These are phyloP conservation scores for Catonia carolina DNA, from an alignment of 2,888 invertebrate genomes.

Conservation along the genomic window DNA sequence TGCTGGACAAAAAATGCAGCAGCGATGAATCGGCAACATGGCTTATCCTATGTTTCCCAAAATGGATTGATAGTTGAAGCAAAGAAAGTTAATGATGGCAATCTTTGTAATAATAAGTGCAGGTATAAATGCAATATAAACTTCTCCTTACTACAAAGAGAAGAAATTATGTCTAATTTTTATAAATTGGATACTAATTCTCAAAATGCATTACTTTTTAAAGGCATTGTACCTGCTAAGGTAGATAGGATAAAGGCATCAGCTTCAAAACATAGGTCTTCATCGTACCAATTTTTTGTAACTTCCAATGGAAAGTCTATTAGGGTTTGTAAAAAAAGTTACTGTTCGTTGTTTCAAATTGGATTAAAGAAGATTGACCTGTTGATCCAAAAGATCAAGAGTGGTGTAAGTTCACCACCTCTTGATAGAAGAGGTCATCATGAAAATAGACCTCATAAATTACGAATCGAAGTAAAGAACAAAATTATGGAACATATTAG, in stretches of 20 bases:
- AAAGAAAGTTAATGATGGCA: slow-evolving; percentile 11
- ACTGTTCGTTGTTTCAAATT: not conserved
- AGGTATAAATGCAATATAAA: slow-evolving; percentile 7
- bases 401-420: not conserved
- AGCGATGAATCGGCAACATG: slow-evolving; percentile 10
- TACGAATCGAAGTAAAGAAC: not conserved
- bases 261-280: slow-evolving; percentile 2
- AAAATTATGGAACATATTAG: slow-evolving; percentile 4
- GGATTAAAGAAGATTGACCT: slow-evolving; percentile 9
- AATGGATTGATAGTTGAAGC: slow-evolving; percentile 2
- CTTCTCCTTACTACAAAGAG: slow-evolving; percentile 9
- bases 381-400: not conserved
- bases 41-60: slow-evolving; percentile 9
- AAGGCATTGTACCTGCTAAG: not conserved
- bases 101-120: slow-evolving; percentile 14
- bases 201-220: slow-evolving; percentile 12
- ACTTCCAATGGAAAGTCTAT: not conserved
- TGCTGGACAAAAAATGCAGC: slow-evolving; percentile 16
- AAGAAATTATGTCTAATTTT: slow-evolving; percentile 10
- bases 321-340: not conserved
- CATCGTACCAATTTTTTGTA: slow-evolving; percentile 1
- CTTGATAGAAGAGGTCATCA: not conserved
- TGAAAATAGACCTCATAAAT: slow-evolving; percentile 2
- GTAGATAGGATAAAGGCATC: slow-evolving; percentile 2
- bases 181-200: slow-evolving; percentile 3